Percentiles rank a stretch among this genome's conserved stretches.
phyloP scores from a whole-genome alignment of 2,113 vertebrate species.

The Macaca nemestrina region DNA sequence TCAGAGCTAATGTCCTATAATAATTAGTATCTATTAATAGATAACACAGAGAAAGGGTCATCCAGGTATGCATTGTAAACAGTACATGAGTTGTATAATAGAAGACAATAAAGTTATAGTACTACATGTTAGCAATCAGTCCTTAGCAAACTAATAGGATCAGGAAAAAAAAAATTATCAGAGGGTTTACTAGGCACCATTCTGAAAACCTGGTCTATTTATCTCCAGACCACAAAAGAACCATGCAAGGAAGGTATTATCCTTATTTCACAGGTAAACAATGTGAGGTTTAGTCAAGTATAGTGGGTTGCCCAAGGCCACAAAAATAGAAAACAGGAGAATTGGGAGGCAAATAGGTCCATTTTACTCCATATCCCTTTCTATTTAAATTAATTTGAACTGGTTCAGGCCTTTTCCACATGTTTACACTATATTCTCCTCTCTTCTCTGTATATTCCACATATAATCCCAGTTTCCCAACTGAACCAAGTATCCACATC shows the following conservation, averaged over 20 bases:
- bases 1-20: not conserved
- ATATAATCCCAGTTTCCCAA: not conserved
- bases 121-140: not conserved
- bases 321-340: not conserved
- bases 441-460: not conserved
- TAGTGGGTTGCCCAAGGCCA: not conserved
- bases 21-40: constrained; percentile 23
- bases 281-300: not conserved
- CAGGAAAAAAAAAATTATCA: not conserved
- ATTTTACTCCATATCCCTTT: not conserved
- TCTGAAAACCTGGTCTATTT: not conserved
- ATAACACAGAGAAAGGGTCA: not conserved
- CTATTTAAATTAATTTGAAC: not conserved
- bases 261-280: not conserved
- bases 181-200: not conserved
- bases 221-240: not conserved
- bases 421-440: not conserved
- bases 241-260: not conserved
- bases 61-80: not conserved
- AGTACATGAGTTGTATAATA: constrained; percentile 10
- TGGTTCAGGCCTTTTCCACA: not conserved
- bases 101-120: not conserved
- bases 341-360: not conserved
- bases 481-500: not conserved
- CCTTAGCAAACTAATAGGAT: not conserved